Evolutionary conservation across 1,140 invertebrate genomes (phyloP).

Genomic region (Cyclargus thomasi): DNA sequence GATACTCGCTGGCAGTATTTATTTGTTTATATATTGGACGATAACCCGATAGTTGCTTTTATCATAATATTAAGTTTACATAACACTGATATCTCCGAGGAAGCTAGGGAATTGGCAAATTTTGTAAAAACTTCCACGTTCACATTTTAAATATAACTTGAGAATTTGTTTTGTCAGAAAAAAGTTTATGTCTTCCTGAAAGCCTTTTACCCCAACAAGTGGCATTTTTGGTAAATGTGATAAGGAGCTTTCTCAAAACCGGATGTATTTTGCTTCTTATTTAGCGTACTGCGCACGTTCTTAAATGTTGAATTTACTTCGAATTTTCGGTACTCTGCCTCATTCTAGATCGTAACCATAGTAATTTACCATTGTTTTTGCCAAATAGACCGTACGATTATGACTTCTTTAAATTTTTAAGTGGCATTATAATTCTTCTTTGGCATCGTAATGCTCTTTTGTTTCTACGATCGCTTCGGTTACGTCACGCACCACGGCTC

Average conservation of each 20-base stretch:
- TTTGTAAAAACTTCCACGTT: neutral
- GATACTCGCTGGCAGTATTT: constrained; percentile 11
- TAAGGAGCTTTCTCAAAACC: neutral
- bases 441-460: constrained; percentile 8
- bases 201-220: neutral
- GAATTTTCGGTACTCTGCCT: neutral
- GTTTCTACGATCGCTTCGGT: neutral
- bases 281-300: neutral
- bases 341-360: neutral
- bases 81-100: constrained; percentile 5
- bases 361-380: constrained; percentile 4
- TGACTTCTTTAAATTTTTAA: constrained; percentile 2
- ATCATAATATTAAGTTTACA: neutral
- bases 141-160: neutral
- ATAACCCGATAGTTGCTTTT: constrained; percentile 10
- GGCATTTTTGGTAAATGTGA: neutral
- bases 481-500: constrained; percentile 40
- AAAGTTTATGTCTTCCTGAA: neutral
- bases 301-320: neutral
- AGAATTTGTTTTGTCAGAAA: neutral
- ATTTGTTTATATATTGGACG: constrained; percentile 16
- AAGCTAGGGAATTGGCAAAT: neutral
- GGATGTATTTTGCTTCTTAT: neutral
- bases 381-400: constrained; percentile 6
- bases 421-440: constrained; percentile 3